Evolutionary conservation across 2,888 invertebrate species (phyloP), one percentile per base, ranked within the genome.

Genomic region (Halocaridina rubra): DNA sequence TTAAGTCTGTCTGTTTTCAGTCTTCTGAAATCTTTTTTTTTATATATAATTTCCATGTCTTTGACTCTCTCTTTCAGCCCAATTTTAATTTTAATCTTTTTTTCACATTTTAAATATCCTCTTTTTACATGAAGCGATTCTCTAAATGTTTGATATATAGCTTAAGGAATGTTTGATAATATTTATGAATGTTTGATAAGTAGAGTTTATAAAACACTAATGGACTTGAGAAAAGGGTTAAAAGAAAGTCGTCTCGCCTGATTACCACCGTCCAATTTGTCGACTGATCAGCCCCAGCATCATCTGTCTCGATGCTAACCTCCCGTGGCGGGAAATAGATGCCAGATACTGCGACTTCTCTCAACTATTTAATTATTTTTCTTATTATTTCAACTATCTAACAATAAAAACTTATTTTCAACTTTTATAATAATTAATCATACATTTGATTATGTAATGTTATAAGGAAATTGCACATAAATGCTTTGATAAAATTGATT

Each of bases 271-370:
- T 27, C 80, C 80, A 81, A 81, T 81, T 81, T 81, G 80, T 81
- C 80, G 80, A 81, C 80, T 81, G 80, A 81, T 81, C 74, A 64
- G 22, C 72, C n/a, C n/a, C n/a, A 74, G 80, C 80, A 81, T 81
- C 80, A 81, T 81, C 33, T 81, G 74, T 74, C 80, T 74, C 61
- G 72, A 72, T 74, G 46, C 80, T 74, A 72, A 57, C 80, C 33
- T 32, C 22, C 19, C 61, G 33, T 39, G 57, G 19, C n/a, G 3
- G 10, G n/a, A 33, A 30, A 5, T n/a, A 39, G 59, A 3, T 77
- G 61, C 77, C 76, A 57, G 29, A 24, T 16, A 32, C 59, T 27
- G 10, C 67, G 10, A 8, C 10, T 32, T 16, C 3, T 10, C 64
- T 61, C 3, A 3, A 61, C 22, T 10, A 10, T 46, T 46, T 46